Evolutionary conservation across 1,140 invertebrate genomes (phyloP).

Genomic region (Cydia strobilella): DNA sequence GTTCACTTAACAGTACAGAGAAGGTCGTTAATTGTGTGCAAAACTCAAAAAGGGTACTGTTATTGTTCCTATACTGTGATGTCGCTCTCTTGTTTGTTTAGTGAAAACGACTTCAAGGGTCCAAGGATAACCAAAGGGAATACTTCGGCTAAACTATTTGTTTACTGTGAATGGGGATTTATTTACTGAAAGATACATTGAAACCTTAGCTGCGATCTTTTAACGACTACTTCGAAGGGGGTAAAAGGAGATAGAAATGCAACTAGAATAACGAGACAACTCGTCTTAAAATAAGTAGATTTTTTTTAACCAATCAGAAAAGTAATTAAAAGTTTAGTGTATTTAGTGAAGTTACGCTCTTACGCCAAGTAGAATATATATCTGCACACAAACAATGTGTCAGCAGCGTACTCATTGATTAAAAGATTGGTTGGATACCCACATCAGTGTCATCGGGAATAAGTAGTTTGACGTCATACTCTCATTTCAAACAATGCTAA

Average conservation of each 20-base stretch:
- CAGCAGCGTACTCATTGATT: not conserved
- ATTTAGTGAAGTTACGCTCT: not conserved
- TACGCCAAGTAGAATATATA: not conserved
- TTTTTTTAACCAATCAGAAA: too few species aligned
- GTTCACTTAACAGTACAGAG: too few species aligned
- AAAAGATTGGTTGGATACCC: not conserved
- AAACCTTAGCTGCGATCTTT: not conserved
- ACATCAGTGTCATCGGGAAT: conserved; percentile 13
- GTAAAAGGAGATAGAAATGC: not conserved
- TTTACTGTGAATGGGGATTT: conserved; percentile 12
- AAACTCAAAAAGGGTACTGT: not conserved
- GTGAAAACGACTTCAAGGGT: conserved; percentile 28
- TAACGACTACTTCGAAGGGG: not conserved
- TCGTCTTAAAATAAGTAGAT: not conserved
- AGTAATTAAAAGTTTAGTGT: not conserved
- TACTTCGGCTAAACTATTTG: conserved; percentile 10
- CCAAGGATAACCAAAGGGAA: conserved; percentile 20
- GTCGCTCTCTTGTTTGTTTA: conserved; percentile 14
- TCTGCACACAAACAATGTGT: not conserved
- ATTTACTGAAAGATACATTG: conserved; percentile 7
- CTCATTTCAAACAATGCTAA: not conserved
- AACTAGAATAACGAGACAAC: not conserved
- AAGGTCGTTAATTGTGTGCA: too few species aligned
- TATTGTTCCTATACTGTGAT: not conserved
- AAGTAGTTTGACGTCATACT: conserved; percentile 20